Conservation (phyloP, 1,140 invertebrate species). For the Cataglyphis hispanica region DNA sequence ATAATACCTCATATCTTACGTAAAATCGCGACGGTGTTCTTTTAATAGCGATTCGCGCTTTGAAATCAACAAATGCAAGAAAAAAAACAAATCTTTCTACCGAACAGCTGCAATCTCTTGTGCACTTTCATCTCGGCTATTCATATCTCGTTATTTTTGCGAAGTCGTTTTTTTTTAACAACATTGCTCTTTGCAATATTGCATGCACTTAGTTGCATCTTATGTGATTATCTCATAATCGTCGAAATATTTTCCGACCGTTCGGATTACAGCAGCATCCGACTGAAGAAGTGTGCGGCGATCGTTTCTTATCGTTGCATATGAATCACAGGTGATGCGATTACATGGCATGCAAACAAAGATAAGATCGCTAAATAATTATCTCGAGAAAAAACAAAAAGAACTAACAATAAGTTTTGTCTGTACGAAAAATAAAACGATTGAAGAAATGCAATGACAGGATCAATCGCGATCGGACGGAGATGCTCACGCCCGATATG, state of each 20-base stretch:
- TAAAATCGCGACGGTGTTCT: background rate
- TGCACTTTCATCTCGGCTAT: conserved; percentile 20
- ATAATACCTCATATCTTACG: background rate
- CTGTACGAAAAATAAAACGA: background rate
- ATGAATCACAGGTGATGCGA: background rate
- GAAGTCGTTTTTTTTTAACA: background rate
- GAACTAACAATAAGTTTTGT: background rate
- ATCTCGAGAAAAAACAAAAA: background rate
- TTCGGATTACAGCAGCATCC: background rate
- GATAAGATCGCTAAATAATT: conserved; percentile 11
- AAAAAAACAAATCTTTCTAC: background rate
- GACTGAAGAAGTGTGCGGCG: background rate
- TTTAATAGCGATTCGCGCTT: background rate
- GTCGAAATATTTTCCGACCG: background rate
- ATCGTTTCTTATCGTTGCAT: background rate
- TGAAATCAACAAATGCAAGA: background rate
- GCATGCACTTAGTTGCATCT: background rate
- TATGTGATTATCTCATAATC: background rate
- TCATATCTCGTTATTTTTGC: background rate
- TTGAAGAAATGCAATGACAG: background rate
- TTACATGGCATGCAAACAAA: background rate
- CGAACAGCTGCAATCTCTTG: background rate
- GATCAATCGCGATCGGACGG: background rate
- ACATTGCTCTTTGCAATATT: background rate
- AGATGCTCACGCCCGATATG: background rate